Conservation (phyloP, 2,797 vertebrate genomes). For the Rhynchotus rufescens region DNA sequence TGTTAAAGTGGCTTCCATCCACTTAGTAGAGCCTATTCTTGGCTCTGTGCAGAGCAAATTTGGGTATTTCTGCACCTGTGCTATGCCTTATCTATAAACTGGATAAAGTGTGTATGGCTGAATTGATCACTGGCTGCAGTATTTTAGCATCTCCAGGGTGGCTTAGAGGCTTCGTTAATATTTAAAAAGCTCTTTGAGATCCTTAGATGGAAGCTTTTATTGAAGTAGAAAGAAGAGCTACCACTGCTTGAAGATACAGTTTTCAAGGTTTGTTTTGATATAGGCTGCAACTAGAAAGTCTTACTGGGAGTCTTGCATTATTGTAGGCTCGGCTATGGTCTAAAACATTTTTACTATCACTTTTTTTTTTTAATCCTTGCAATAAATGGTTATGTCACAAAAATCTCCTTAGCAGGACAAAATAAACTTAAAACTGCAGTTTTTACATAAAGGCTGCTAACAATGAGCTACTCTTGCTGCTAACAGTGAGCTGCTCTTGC, state of each 20-base stretch:
- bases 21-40: constrained; percentile 7
- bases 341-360: not conserved
- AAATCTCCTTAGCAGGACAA: constrained; percentile 15
- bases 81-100: constrained; percentile 27
- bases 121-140: constrained; percentile 65
- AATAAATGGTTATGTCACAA: constrained; percentile 24
- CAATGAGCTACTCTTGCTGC: not conserved
- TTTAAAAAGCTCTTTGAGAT: constrained; percentile 63
- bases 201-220: constrained; percentile 48
- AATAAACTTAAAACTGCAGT: not conserved
- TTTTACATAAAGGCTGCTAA: not conserved
- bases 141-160: constrained; percentile 53
- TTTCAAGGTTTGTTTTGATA: constrained; percentile 44
- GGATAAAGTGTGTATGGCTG: constrained; percentile 30
- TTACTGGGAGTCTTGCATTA: not conserved
- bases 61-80: not conserved
- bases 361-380: constrained; percentile 1
- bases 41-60: not conserved
- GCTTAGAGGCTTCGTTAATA: constrained; percentile 64
- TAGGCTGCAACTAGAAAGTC: constrained; percentile 6
- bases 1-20: constrained; percentile 9
- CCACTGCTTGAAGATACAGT: constrained; percentile 23
- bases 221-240: constrained; percentile 45
- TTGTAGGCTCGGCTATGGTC: not conserved
- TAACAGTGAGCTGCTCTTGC: not conserved